A percentile compares a stretch with the other conserved stretches of the same genome.
phyloP scores from a whole-genome alignment of 2,113 vertebrate genomes.

The Myxocyprinus asiaticus region DNA sequence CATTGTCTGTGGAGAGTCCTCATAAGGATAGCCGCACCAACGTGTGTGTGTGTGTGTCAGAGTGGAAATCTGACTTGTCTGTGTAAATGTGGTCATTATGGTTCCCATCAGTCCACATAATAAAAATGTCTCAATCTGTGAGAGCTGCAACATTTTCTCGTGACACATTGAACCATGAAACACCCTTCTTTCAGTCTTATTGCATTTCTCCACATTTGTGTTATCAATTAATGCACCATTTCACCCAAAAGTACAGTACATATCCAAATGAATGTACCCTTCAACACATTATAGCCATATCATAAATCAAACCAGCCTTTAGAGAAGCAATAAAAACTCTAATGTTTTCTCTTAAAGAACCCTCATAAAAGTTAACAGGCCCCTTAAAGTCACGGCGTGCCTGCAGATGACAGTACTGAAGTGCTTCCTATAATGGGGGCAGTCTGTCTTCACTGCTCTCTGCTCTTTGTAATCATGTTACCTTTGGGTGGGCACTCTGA shows the following conservation, averaged over 20 bases:
- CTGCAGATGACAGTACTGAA: neutral
- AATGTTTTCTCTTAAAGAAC: slow-evolving; percentile 44
- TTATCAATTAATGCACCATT: slow-evolving; percentile 21
- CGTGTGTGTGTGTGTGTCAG: too few species aligned
- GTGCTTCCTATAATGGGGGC: slow-evolving; percentile 3
- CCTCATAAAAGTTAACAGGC: slow-evolving; percentile 52
- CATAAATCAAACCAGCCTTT: slow-evolving; percentile 18
- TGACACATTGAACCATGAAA: neutral
- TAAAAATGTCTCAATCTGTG: neutral
- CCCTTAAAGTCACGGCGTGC: slow-evolving; percentile 41
- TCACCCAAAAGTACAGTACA: slow-evolving; percentile 11
- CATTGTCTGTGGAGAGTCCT: too few species aligned
- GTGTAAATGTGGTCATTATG: neutral
- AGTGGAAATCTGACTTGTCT: too few species aligned
- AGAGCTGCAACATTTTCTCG: neutral
- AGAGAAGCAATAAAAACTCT: slow-evolving; percentile 33
- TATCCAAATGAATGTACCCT: slow-evolving; percentile 13
- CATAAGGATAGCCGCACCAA: too few species aligned
- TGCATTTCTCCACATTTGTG: slow-evolving; percentile 22
- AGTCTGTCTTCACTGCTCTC: neutral
- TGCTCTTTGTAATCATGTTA: neutral
- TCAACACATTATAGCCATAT: neutral
- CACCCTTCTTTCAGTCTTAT: neutral
- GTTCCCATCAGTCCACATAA: neutral
- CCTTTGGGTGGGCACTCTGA: neutral